Evolutionary conservation across 2,888 invertebrate genomes (phyloP).

Genomic region (Hedya salicella): DNA sequence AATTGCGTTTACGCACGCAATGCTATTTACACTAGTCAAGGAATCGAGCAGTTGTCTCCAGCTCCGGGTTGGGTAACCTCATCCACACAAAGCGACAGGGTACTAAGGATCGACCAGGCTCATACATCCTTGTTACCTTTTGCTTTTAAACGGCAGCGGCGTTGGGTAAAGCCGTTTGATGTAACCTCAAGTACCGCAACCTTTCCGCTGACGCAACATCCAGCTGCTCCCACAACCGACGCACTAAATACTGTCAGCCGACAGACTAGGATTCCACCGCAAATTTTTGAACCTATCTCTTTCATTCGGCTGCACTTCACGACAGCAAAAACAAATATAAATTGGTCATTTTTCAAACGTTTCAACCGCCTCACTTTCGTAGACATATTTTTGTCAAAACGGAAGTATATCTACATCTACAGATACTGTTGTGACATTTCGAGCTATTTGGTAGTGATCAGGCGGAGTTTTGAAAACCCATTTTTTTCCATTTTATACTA

Average conservation of each 20-base stretch:
- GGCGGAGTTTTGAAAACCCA: too few species aligned
- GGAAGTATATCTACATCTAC: too few species aligned
- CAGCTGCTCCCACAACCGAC: slow-evolving; percentile 62
- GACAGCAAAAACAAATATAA: too few species aligned
- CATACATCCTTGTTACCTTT: slow-evolving; percentile 24
- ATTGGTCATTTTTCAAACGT: too few species aligned
- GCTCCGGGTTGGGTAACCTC: slow-evolving; percentile 58
- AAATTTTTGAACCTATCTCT: too few species aligned
- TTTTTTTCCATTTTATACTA: too few species aligned
- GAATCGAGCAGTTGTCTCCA: slow-evolving; percentile 53
- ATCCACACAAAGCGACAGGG: slow-evolving; percentile 2
- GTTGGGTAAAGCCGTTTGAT: slow-evolving; percentile 77
- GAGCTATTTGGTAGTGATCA: too few species aligned
- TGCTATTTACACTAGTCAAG: slow-evolving; percentile 33
- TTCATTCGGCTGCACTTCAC: too few species aligned
- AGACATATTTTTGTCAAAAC: too few species aligned
- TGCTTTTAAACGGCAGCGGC: slow-evolving; percentile 2
- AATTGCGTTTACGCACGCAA: slow-evolving; percentile 32
- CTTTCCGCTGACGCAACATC: slow-evolving; percentile 79
- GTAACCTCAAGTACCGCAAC: slow-evolving; percentile 76
- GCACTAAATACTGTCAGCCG: slow-evolving; percentile 70
- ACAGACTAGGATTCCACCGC: slow-evolving; percentile 33
- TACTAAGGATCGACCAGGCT: slow-evolving; percentile 2
- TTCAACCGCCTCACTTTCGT: too few species aligned
- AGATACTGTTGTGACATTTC: too few species aligned